Evolutionary conservation across 2,797 vertebrate genomes (phyloP), one percentile per base, ranked within the genome.

Genomic region (Ptychobarbus kaznakovi): DNA sequence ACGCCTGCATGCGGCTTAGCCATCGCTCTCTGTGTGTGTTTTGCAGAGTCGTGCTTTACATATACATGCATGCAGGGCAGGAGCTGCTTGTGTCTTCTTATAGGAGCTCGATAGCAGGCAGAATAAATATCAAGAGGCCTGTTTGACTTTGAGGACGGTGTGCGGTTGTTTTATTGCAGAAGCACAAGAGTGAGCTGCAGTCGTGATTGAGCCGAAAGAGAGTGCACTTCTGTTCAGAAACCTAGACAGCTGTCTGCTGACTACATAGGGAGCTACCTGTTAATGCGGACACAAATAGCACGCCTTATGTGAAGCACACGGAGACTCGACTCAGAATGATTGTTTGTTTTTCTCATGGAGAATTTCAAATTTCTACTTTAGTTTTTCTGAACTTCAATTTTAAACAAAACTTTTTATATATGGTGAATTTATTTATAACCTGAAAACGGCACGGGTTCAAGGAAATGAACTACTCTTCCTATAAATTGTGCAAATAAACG

Each of bases 21-120:
- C 56, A 18, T 44, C 15, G 63, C 63, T 61, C 63, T 25, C 9
- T 58, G 83, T 72, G 70, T 70, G 44, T 35, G 80, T 82, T 83
- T 22, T 51, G 72, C 72, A 83, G 61, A 76, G 11, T 13, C 49
- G 72, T 83, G 42, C 44, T 76, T 66, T 28, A 51, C 51, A 15
- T 63, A 65, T 13, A 42, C 49, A 28, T 46, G 10, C 10, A 40
- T 35, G n/a, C 49, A 18, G 56, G 49, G 22, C 13, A 53, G 66
- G 28, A 70, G 44, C 56, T 28, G 68, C 35, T n/a, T 51, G 44
- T 15, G 82, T 76, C 61, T 53, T 51, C 22, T 73, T 73, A 83
- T 40, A 53, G 53, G 72, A 83, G 38, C 44, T 76, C 22, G 18
- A 38, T 20, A 3, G 72, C 32, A 65, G 22, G 42, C 13, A 28